These are phyloP conservation scores for Dicentrarchus labrax DNA, from an alignment of 2,113 vertebrate species.

Conservation along the genomic window DNA sequence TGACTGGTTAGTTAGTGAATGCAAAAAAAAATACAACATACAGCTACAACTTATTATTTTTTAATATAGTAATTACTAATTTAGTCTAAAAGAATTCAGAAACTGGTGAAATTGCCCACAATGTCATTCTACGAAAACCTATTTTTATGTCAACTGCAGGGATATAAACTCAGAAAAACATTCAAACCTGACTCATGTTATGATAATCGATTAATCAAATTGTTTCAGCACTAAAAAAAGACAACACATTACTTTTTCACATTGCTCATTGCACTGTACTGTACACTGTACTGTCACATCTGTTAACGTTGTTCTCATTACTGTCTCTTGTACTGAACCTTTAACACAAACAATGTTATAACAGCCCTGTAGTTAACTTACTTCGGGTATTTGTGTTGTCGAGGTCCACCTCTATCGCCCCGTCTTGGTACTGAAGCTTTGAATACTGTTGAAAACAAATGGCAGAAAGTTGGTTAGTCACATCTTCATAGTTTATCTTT, in stretches of 20 bases:
- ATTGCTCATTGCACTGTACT: neutral
- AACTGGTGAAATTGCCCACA: neutral
- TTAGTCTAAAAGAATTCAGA: too few species aligned
- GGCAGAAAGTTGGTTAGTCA: neutral
- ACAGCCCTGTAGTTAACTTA: slow-evolving; percentile 2
- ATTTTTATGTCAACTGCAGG: too few species aligned
- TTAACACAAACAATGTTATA: neutral
- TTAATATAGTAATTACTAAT: too few species aligned
- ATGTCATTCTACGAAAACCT: neutral
- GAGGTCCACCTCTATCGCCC: slow-evolving; percentile 71
- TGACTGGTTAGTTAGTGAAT: neutral
- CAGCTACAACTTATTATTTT: too few species aligned
- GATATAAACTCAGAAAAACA: too few species aligned
- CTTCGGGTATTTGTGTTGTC: neutral
- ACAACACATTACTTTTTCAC: neutral
- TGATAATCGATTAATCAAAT: too few species aligned
- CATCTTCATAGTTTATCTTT: neutral
- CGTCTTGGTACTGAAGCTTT: slow-evolving; percentile 49
- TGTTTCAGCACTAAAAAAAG: neutral
- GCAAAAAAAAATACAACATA: too few species aligned
- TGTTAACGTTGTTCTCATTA: neutral
- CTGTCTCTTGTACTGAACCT: neutral
- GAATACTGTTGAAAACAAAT: slow-evolving; percentile 76
- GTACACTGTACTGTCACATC: too few species aligned
- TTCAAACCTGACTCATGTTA: too few species aligned